Evolutionary conservation across 2,113 vertebrate species (phyloP).

Genomic region (Lanius collurio): DNA sequence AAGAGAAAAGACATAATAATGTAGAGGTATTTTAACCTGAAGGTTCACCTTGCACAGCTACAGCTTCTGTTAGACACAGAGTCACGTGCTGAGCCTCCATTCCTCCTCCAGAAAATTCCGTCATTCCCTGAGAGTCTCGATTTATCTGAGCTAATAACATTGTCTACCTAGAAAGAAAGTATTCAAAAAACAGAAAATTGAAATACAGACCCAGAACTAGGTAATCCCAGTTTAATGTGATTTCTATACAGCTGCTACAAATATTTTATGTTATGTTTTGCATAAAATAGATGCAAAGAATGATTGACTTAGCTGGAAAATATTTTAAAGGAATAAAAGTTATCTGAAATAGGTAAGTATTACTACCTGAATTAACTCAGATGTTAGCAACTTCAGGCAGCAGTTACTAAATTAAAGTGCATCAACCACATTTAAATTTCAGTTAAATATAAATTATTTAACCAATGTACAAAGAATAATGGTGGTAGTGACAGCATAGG

Average conservation of each 20-base stretch:
- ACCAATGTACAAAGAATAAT: background rate
- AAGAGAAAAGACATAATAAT: background rate
- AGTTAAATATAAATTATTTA: background rate
- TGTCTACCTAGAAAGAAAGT: conserved; percentile 78
- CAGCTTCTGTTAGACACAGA: conserved; percentile 93
- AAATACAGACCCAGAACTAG: background rate
- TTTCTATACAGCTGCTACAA: background rate
- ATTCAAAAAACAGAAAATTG: background rate
- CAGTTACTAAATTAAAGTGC: background rate
- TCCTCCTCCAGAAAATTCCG: conserved; percentile 94
- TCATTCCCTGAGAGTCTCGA: conserved; percentile 95
- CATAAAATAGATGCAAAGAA: background rate
- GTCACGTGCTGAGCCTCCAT: conserved; percentile 94
- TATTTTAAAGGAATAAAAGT: background rate
- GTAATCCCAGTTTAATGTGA: background rate
- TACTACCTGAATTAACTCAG: background rate
- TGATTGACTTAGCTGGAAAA: background rate
- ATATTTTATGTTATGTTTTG: background rate
- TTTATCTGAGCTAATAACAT: conserved; percentile 99
- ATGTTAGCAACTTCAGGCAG: background rate
- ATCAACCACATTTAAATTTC: background rate
- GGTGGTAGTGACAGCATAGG: background rate
- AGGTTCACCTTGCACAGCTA: conserved; percentile 90
- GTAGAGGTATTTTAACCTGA: background rate
- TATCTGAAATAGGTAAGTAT: background rate